A percentile compares a stretch with the other conserved stretches of the same genome.
Conservation (phyloP, 2,888 invertebrate species). For the Sinelater perroti region DNA sequence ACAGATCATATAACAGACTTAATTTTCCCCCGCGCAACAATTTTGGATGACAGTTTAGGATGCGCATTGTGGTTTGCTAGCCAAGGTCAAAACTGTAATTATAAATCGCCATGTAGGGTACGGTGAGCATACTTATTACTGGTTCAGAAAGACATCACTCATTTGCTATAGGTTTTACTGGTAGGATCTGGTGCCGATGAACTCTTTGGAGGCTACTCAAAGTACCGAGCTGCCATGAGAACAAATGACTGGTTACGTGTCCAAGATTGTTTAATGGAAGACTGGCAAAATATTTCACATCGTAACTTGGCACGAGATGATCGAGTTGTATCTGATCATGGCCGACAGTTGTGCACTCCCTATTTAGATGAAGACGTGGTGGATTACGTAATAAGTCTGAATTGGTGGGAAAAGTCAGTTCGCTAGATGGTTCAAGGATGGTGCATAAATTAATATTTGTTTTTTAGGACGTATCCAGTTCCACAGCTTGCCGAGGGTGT, state of each 20-base stretch:
- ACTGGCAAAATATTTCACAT: slow-evolving; percentile 85
- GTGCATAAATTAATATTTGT: too few relatives aligned
- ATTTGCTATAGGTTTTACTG: slow-evolving; percentile 71
- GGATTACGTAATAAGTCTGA: slow-evolving; percentile 69
- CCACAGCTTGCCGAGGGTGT: slow-evolving; percentile 74
- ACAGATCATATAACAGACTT: slow-evolving; percentile 73
- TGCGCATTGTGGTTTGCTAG: slow-evolving; percentile 98
- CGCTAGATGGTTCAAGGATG: slow-evolving; percentile 48
- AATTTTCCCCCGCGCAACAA: slow-evolving; percentile 84
- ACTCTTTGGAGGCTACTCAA: slow-evolving; percentile 91
- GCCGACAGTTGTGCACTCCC: slow-evolving; percentile 82
- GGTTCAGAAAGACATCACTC: background rate
- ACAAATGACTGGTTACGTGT: slow-evolving; percentile 66
- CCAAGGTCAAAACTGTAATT: slow-evolving; percentile 68
- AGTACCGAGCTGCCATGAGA: slow-evolving; percentile 80
- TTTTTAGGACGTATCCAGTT: slow-evolving; percentile 53
- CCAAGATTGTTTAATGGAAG: slow-evolving; percentile 68
- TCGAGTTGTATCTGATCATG: slow-evolving; percentile 89
- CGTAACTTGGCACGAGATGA: slow-evolving; percentile 96
- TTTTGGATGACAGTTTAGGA: slow-evolving; percentile 96
- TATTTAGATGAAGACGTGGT: slow-evolving; percentile 79
- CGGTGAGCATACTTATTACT: too few relatives aligned
- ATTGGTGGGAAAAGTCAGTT: slow-evolving; percentile 69
- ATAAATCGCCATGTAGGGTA: slow-evolving; percentile 72
- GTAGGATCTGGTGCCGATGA: slow-evolving; percentile 98